Percentiles rank a stretch among this genome's conserved stretches.
Conservation (phyloP, 1,140 invertebrate species). For the Caenorhabditis inopinata region DNA sequence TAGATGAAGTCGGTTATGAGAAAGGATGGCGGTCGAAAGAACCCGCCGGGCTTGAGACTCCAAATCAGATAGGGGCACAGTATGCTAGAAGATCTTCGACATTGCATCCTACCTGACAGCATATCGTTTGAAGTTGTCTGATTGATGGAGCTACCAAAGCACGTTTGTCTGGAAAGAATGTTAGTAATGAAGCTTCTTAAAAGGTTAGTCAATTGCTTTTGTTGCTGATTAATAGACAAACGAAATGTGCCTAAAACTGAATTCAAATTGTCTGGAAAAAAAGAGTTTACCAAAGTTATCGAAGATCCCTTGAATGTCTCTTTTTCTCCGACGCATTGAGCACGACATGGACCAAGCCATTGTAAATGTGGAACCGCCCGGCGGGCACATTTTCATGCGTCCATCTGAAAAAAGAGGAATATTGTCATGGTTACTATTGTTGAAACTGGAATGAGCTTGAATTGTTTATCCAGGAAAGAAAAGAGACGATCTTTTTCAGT, state of each 20-base stretch:
- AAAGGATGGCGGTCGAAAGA: too few relatives aligned
- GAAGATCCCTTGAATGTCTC: not conserved
- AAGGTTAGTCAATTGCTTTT: too few relatives aligned
- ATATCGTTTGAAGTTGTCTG: conserved; percentile 46
- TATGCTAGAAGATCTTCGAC: conserved; percentile 46
- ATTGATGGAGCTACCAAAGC: conserved; percentile 42
- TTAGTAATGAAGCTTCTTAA: too few relatives aligned
- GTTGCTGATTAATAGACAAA: too few relatives aligned
- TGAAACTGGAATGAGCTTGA: too few relatives aligned
- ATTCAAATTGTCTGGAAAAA: not conserved
- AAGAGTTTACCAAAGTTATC: not conserved
- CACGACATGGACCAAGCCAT: conserved; percentile 46
- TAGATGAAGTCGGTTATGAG: too few relatives aligned
- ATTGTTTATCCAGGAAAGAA: too few relatives aligned
- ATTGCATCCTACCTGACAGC: conserved; percentile 46
- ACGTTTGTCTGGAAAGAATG: conserved; percentile 18
- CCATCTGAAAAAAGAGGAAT: not conserved
- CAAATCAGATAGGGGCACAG: conserved; percentile 44
- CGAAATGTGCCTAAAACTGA: too few relatives aligned
- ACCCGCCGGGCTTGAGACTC: too few relatives aligned
- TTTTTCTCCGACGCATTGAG: conserved; percentile 39
- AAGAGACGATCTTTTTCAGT: too few relatives aligned
- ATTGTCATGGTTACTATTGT: not conserved
- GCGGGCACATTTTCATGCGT: conserved; percentile 41
- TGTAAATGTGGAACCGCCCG: conserved; percentile 34